Conservation (phyloP, 2,113 vertebrate genomes). For the Hassar affinis region DNA sequence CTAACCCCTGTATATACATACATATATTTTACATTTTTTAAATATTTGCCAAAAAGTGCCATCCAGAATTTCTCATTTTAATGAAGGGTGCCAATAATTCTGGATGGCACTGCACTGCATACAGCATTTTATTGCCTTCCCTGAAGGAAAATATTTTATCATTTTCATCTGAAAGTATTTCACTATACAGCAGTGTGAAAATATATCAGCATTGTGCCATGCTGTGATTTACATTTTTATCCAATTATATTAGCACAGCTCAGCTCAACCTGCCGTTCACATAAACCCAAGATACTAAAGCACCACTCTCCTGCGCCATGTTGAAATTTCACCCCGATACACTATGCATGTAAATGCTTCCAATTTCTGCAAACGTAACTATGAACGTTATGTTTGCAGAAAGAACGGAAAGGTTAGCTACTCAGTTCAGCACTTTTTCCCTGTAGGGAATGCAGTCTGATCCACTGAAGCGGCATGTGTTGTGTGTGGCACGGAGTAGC, state of each 20-base stretch:
- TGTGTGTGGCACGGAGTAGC: not conserved
- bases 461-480: not conserved
- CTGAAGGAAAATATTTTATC: not conserved
- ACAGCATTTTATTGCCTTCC: not conserved
- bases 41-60: too few relatives aligned
- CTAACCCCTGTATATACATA: too few relatives aligned
- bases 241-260: constrained; percentile 8
- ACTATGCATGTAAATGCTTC: not conserved
- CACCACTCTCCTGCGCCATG: not conserved
- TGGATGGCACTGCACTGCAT: not conserved
- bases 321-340: not conserved
- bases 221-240: constrained; percentile 12
- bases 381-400: not conserved
- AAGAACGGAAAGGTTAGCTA: not conserved
- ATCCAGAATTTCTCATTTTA: not conserved
- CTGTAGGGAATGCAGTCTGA: not conserved
- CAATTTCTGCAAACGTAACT: not conserved
- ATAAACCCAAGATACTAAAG: constrained; percentile 9
- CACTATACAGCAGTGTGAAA: not conserved
- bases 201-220: constrained; percentile 13
- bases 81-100: not conserved
- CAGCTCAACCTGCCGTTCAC: constrained; percentile 8
- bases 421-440: constrained; percentile 24
- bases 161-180: not conserved
- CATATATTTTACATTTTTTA: too few relatives aligned